Evolutionary conservation across 2,888 invertebrate species (phyloP).

Genomic region (Drosophila colorata): DNA sequence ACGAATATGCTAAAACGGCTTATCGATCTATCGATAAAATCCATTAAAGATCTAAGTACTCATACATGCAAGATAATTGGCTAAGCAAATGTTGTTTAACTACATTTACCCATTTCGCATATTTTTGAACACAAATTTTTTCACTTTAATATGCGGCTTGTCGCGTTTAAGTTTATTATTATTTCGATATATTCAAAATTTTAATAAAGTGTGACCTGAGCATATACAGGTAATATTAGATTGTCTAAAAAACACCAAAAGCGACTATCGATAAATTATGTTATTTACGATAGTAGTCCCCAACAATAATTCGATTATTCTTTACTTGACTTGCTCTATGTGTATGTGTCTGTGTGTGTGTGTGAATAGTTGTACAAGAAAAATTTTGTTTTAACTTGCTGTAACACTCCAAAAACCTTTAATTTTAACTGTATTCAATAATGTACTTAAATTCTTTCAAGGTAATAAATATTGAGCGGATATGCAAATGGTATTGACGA

Average conservation of each 20-base stretch:
- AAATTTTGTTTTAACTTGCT: slow-evolving; percentile 17
- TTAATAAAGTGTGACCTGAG: slow-evolving; percentile 12
- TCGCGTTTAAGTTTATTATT: too few species aligned
- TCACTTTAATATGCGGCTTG: not conserved
- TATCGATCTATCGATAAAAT: slow-evolving; percentile 35
- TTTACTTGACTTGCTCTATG: slow-evolving; percentile 19
- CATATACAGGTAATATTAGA: not conserved
- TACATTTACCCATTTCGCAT: too few species aligned
- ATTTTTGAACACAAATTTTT: not conserved
- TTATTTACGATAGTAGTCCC: slow-evolving; percentile 10
- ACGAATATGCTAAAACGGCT: slow-evolving; percentile 10
- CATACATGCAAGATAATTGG: not conserved
- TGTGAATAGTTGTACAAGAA: slow-evolving; percentile 25
- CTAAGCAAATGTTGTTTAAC: not conserved
- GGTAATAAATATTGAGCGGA: not conserved
- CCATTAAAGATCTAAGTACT: not conserved
- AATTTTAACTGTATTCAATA: not conserved
- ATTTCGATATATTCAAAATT: not conserved
- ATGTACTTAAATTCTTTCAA: not conserved
- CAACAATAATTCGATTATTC: slow-evolving; percentile 15
- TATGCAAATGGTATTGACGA: slow-evolving; percentile 2
- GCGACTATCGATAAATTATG: slow-evolving; percentile 21
- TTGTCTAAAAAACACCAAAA: not conserved
- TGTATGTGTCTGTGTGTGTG: slow-evolving; percentile 12
- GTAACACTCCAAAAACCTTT: not conserved